These are phyloP conservation scores for Bombus fervidus DNA, from an alignment of 1,140 invertebrate species.

Conservation along the genomic window DNA sequence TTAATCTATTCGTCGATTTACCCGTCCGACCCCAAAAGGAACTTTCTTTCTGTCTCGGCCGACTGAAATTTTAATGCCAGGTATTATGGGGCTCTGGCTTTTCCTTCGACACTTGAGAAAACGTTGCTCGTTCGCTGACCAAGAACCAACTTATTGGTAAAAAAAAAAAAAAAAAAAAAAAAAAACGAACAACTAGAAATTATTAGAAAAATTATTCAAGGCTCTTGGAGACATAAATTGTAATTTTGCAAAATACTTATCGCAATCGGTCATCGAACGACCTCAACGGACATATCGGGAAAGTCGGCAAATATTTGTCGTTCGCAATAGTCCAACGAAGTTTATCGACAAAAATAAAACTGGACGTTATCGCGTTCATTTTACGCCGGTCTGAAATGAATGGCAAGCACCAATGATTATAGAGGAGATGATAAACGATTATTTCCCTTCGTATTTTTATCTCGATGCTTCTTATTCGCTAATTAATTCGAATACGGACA, in stretches of 20 bases:
- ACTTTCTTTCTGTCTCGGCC: background rate
- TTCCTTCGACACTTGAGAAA: background rate
- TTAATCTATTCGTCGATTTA: conserved; percentile 30
- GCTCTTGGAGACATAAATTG: background rate
- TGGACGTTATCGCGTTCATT: conserved; percentile 20
- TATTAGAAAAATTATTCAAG: too few relatives aligned
- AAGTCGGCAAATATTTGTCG: conserved; percentile 33
- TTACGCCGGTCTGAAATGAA: conserved; percentile 2
- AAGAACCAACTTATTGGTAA: background rate
- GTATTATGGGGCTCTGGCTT: background rate
- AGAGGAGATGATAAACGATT: background rate
- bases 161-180: too few relatives aligned
- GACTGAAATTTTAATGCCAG: conserved; percentile 12
- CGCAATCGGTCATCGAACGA: conserved; percentile 50
- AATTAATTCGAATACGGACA: background rate
- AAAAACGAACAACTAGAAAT: too few relatives aligned
- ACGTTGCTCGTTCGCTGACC: background rate
- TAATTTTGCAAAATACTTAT: background rate
- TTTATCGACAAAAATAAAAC: conserved; percentile 35
- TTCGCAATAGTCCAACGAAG: conserved; percentile 13
- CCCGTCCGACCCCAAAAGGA: background rate
- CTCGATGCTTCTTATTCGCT: background rate
- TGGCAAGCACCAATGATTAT: background rate
- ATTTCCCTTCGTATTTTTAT: background rate
- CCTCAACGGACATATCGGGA: conserved; percentile 9